Conservation (phyloP, 2,888 invertebrate species). For the Sialis lutaria region DNA sequence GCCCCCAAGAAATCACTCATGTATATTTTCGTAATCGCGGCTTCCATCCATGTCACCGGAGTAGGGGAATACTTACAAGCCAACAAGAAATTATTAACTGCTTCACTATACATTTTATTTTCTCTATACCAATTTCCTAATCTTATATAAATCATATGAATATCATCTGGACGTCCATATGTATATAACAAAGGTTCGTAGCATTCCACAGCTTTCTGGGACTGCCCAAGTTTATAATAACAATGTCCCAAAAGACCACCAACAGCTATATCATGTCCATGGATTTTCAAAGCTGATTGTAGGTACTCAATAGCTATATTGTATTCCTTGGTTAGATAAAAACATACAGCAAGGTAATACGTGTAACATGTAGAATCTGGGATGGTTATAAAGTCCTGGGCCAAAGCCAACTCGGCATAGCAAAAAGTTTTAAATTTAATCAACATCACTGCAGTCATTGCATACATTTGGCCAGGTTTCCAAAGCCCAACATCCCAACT, state of each 20-base stretch:
- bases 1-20: slow-evolving; percentile 21
- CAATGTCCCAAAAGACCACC: slow-evolving; percentile 19
- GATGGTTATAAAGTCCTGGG: slow-evolving; percentile 13
- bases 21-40: slow-evolving; percentile 17
- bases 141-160: slow-evolving; percentile 20
- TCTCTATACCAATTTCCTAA: slow-evolving; percentile 4
- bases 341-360: slow-evolving; percentile 20
- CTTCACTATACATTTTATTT: not conserved
- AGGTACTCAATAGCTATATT: slow-evolving; percentile 20
- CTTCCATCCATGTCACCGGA: slow-evolving; percentile 21
- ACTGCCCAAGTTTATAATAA: slow-evolving; percentile 13
- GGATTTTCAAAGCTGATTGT: slow-evolving; percentile 16
- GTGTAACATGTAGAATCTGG: slow-evolving; percentile 11
- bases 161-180: slow-evolving; percentile 18
- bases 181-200: slow-evolving; percentile 18
- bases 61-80: slow-evolving; percentile 21
- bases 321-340: slow-evolving; percentile 18
- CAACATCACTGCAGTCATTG: slow-evolving; percentile 17
- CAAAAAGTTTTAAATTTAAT: slow-evolving; percentile 19
- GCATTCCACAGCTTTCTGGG: slow-evolving; percentile 16
- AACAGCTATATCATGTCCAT: slow-evolving; percentile 20
- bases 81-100: slow-evolving; percentile 14
- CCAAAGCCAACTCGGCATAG: slow-evolving; percentile 20
- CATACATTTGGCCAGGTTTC: slow-evolving; percentile 16
- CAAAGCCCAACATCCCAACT: slow-evolving; percentile 18